Evolutionary conservation across 2,888 invertebrate species (phyloP).

Genomic region (Notodonta ziczac): DNA sequence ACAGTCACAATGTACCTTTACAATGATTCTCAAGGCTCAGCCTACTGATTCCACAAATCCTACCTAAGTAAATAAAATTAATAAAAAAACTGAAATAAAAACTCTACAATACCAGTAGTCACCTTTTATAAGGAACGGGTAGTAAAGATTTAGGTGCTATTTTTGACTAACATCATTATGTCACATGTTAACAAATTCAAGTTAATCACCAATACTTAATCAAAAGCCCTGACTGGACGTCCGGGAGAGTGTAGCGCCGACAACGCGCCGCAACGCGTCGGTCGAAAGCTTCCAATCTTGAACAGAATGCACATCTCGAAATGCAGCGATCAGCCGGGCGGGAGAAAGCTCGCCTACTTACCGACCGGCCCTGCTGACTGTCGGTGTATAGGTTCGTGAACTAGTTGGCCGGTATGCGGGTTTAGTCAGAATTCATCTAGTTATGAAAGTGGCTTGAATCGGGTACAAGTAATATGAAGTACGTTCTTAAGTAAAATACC

Average conservation of each 20-base stretch:
- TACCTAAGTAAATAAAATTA: no score
- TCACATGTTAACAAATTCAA: no score
- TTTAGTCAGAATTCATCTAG: background rate
- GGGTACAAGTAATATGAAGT: background rate
- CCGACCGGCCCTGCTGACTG: conserved; percentile 22
- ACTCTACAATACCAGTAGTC: no score
- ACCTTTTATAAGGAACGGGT: no score
- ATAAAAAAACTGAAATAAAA: no score
- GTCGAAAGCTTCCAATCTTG: background rate
- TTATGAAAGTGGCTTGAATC: background rate
- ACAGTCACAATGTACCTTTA: no score
- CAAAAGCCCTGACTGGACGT: background rate
- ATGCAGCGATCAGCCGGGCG: background rate
- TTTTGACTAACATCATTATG: no score
- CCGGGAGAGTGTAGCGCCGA: background rate
- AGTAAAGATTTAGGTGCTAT: no score
- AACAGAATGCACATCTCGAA: background rate
- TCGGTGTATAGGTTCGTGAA: background rate
- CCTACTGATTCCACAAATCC: no score
- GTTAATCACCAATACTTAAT: no score
- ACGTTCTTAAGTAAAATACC: background rate
- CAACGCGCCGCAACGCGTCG: background rate
- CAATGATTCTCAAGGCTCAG: no score
- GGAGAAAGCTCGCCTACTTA: conserved; percentile 35
- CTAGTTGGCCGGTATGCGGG: background rate